Conservation (phyloP, 2,113 vertebrate genomes). For the Scomber japonicus region DNA sequence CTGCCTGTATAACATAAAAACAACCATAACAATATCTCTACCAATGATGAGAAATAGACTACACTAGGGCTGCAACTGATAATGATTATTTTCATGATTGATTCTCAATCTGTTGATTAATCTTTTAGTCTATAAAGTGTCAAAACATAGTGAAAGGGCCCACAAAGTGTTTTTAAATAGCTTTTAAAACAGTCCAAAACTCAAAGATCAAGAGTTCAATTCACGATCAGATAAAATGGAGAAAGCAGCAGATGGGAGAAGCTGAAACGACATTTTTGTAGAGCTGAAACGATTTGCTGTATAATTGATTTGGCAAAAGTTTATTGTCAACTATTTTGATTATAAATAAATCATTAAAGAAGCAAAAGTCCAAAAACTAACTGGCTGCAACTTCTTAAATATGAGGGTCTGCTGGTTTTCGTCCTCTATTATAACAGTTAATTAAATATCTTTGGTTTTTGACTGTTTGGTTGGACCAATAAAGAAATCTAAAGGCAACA, state of each 20-base stretch:
- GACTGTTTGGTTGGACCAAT: not conserved
- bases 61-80: not conserved
- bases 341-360: not conserved
- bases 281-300: not conserved
- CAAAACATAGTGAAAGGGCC: not conserved
- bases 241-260: conserved; percentile 14
- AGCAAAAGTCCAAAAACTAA: not conserved
- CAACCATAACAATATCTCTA: conserved; percentile 1
- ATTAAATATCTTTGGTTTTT: not conserved
- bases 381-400: too few relatives aligned
- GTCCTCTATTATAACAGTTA: too few relatives aligned
- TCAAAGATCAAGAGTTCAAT: not conserved
- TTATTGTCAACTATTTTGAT: not conserved
- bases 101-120: not conserved
- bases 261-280: not conserved
- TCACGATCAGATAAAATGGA: not conserved
- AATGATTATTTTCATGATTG: not conserved
- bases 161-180: too few relatives aligned
- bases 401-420: not conserved
- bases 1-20: not conserved
- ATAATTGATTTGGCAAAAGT: not conserved
- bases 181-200: not conserved
- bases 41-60: conserved; percentile 8
- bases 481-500: not conserved
- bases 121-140: not conserved